These are phyloP conservation scores for Bursaphelenchus mucronatus DNA, from an alignment of 1,140 invertebrate genomes.

Conservation along the genomic window DNA sequence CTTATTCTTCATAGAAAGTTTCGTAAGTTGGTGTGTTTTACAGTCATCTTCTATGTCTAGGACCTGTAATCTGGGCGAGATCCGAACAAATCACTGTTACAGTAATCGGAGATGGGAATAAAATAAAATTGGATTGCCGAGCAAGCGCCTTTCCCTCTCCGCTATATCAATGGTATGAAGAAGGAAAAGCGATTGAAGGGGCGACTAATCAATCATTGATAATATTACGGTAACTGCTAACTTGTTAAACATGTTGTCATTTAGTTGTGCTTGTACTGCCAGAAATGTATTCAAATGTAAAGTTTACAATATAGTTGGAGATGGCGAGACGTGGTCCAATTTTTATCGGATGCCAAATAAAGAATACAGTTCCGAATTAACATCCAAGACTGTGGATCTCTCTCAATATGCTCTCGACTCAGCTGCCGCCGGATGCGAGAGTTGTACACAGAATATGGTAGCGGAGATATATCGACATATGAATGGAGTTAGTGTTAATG, in stretches of 20 bases:
- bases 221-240: conserved; percentile 39
- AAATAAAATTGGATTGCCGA: conserved; percentile 52
- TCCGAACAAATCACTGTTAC: conserved; percentile 46
- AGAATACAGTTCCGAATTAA: conserved; percentile 42
- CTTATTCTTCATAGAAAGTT: conserved; percentile 54
- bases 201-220: conserved; percentile 23
- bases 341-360: conserved; percentile 48
- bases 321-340: conserved; percentile 50
- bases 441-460: conserved; percentile 42
- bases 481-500: neutral
- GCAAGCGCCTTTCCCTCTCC: conserved; percentile 56
- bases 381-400: conserved; percentile 51
- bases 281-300: conserved; percentile 52
- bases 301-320: conserved; percentile 49
- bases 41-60: conserved; percentile 26
- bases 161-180: conserved; percentile 50
- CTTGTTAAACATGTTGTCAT: neutral
- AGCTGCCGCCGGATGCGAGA: conserved; percentile 34
- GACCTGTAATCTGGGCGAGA: conserved; percentile 50
- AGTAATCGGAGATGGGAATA: conserved; percentile 26
- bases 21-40: conserved; percentile 39
- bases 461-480: conserved; percentile 35
- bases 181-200: conserved; percentile 38
- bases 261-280: conserved; percentile 55
- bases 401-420: conserved; percentile 27